phyloP scores from a whole-genome alignment of 2,113 vertebrate species.

The Limanda limanda region DNA sequence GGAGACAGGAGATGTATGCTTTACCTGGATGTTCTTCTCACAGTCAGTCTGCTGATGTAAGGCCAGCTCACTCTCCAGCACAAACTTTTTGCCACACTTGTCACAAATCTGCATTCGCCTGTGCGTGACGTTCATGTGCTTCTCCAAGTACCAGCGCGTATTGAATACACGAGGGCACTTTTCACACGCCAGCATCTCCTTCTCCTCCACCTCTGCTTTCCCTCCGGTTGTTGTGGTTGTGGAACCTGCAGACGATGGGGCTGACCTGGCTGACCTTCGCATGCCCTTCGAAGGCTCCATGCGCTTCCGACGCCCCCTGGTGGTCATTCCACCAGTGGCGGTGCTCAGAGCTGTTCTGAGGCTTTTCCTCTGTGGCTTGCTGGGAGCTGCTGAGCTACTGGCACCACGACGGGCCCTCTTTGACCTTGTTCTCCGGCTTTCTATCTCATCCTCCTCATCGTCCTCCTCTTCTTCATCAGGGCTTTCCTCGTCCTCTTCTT shows the following conservation, averaged over 20 bases:
- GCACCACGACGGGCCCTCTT: constrained; percentile 72
- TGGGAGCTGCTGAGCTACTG: constrained; percentile 20
- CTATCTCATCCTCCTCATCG: constrained; percentile 86
- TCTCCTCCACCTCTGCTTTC: constrained; percentile 88
- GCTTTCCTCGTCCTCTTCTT: constrained; percentile 74
- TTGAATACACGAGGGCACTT: constrained; percentile 99
- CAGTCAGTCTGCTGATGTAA: constrained; percentile 99
- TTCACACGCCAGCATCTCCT: constrained; percentile 96
- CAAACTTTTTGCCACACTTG: constrained; percentile 99
- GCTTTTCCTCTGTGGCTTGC: constrained; percentile 82
- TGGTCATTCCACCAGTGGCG: constrained; percentile 83
- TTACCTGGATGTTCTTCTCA: constrained; percentile 99
- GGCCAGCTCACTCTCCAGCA: constrained; percentile 98
- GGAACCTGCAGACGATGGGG: constrained; percentile 50
- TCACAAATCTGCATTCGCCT: constrained; percentile 99
- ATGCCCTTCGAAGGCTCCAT: constrained; percentile 87
- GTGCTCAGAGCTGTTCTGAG: constrained; percentile 78
- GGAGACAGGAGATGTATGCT: not conserved
- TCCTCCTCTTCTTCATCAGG: constrained; percentile 75
- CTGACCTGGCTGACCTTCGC: constrained; percentile 81
- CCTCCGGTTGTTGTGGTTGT: constrained; percentile 50
- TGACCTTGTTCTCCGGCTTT: constrained; percentile 85
- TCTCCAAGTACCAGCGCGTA: constrained; percentile 99
- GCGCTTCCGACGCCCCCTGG: constrained; percentile 89
- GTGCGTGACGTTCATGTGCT: constrained; percentile 99